phyloP scores from a whole-genome alignment of 2,797 vertebrate species.

The Threskiornis aethiopicus region DNA sequence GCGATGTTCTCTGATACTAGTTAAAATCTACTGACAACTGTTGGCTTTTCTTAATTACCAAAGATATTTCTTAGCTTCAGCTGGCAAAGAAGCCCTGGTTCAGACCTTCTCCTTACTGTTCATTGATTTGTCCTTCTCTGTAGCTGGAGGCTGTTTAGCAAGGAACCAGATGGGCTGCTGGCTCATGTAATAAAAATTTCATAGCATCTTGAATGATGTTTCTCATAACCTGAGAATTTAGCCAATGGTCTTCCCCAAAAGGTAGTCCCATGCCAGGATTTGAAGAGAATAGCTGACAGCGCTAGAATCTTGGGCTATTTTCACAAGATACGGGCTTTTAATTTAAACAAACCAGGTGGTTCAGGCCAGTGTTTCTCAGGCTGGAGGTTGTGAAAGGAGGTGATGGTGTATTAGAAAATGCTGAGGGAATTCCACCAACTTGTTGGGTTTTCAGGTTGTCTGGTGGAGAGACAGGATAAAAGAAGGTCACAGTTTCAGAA shows the following conservation, averaged over 20 bases:
- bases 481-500: background rate
- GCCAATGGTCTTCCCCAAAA: background rate
- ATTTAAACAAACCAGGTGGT: background rate
- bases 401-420: background rate
- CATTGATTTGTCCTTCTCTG: background rate
- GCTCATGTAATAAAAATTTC: background rate
- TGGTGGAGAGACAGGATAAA: background rate
- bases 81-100: background rate
- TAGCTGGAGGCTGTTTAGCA: background rate
- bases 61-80: background rate
- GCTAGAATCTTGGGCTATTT: background rate
- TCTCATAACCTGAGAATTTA: constrained; percentile 3
- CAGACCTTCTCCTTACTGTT: background rate
- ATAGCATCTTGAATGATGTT: background rate
- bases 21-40: background rate
- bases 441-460: background rate
- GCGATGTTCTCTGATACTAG: background rate
- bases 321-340: background rate
- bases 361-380: background rate
- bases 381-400: background rate
- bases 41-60: background rate
- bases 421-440: background rate
- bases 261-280: background rate
- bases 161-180: background rate
- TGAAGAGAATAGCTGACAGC: background rate